Conservation (phyloP, 2,113 vertebrate species). For the Rhagologus leucostigma region DNA sequence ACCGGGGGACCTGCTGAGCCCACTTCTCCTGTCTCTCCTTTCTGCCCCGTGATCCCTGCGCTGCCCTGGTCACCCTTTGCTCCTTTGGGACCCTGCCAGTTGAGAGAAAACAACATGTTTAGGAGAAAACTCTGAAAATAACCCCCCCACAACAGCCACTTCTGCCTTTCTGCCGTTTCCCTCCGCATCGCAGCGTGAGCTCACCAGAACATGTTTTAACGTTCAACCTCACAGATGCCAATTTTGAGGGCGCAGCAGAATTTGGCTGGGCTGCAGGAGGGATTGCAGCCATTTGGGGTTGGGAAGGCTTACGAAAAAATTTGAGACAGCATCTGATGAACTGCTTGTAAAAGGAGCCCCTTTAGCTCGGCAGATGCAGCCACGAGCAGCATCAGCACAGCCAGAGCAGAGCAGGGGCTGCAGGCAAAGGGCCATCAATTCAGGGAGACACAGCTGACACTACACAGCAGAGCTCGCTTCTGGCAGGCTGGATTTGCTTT, state of each 20-base stretch:
- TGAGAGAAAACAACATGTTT: background rate
- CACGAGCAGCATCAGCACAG: accelerated
- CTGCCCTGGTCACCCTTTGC: slow-evolving; percentile 81
- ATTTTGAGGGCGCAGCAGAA: background rate
- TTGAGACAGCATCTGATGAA: background rate
- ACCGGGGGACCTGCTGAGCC: slow-evolving; percentile 85
- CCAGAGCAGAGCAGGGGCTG: background rate
- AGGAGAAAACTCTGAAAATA: background rate
- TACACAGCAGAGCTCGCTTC: background rate
- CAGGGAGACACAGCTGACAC: background rate
- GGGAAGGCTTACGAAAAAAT: background rate
- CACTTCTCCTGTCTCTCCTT: slow-evolving; percentile 84
- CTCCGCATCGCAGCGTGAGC: accelerated
- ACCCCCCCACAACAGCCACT: background rate
- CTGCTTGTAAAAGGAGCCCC: background rate
- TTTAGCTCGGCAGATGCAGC: accelerated
- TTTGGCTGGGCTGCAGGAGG: background rate
- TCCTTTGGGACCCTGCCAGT: slow-evolving; percentile 82
- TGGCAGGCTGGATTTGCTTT: background rate
- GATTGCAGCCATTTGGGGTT: background rate
- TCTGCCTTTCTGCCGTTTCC: background rate
- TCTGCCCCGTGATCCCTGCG: slow-evolving; percentile 76
- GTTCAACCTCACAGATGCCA: background rate
- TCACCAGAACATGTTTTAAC: accelerated
- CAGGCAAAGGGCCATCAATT: background rate